These are phyloP conservation scores for Periparus ater DNA, from an alignment of 2,797 vertebrate genomes.

Conservation along the genomic window DNA sequence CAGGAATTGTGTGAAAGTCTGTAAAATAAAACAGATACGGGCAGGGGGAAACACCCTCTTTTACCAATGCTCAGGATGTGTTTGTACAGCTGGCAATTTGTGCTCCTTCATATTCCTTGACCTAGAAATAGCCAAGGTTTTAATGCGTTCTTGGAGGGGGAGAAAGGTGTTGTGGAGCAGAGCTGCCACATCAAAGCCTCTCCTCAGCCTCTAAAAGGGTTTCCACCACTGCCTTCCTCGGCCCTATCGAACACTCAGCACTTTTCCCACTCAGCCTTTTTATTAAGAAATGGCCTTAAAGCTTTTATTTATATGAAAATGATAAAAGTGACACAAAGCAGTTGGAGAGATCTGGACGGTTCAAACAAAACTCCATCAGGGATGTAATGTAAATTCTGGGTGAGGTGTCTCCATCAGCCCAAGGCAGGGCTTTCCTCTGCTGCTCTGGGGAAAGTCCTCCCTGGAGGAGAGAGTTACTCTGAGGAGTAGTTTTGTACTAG, in stretches of 20 bases:
- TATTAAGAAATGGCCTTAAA: conserved; percentile 3
- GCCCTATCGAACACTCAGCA: conserved; percentile 26
- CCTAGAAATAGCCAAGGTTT: conserved; percentile 61
- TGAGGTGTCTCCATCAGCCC: not conserved
- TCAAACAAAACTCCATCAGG: conserved; percentile 29
- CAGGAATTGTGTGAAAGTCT: conserved; percentile 39
- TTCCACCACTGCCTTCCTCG: conserved; percentile 26
- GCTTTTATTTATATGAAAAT: conserved; percentile 54
- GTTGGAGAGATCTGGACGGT: not conserved
- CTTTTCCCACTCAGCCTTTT: conserved; percentile 48
- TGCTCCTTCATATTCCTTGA: conserved; percentile 20
- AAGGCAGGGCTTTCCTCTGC: not conserved
- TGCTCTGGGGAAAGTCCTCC: not conserved
- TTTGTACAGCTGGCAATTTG: conserved; percentile 66
- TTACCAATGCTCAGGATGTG: conserved; percentile 5
- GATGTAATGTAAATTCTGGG: not conserved
- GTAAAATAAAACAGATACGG: conserved; percentile 52
- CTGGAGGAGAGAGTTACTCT: not conserved
- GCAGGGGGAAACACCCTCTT: conserved; percentile 19
- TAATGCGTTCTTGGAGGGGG: conserved; percentile 35
- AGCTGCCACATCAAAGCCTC: conserved; percentile 69
- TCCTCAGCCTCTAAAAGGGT: conserved; percentile 48
- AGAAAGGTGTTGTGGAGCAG: conserved; percentile 54
- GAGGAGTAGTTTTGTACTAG: not conserved
- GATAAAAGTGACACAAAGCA: conserved; percentile 54